phyloP scores from a whole-genome alignment of 1,140 invertebrate species.

The Aphelinus atriplicis region DNA sequence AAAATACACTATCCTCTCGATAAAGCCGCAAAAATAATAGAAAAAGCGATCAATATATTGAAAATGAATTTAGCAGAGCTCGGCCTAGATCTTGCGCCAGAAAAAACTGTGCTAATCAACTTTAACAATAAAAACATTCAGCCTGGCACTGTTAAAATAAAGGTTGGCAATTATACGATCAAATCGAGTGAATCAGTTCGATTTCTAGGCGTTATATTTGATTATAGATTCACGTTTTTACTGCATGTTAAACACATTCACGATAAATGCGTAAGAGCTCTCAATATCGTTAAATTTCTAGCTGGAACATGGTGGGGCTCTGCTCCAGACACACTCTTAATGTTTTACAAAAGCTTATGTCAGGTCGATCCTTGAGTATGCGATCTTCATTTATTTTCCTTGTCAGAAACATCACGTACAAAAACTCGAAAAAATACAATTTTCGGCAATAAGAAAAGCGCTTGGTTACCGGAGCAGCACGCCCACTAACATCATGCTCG shows the following conservation, averaged over 20 bases:
- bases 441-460: too few species aligned
- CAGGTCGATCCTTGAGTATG: too few species aligned
- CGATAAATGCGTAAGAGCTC: slow-evolving; percentile 7
- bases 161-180: neutral
- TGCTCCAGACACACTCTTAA: slow-evolving; percentile 5
- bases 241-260: neutral
- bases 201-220: slow-evolving; percentile 29
- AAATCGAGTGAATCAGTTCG: neutral
- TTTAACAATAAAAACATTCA: slow-evolving; percentile 23
- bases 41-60: neutral
- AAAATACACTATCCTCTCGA: neutral
- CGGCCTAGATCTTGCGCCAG: slow-evolving; percentile 23
- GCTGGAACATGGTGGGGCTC: slow-evolving; percentile 29
- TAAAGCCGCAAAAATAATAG: neutral
- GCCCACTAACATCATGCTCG: too few species aligned
- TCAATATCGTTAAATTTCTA: slow-evolving; percentile 32
- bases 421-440: too few species aligned
- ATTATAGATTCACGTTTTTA: slow-evolving; percentile 9
- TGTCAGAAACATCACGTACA: too few species aligned
- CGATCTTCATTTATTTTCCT: too few species aligned
- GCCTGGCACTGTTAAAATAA: neutral
- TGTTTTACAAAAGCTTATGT: too few species aligned
- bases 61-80: neutral
- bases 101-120: slow-evolving; percentile 21
- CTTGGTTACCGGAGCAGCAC: too few species aligned